Percentiles rank a stretch among this genome's conserved stretches.
phyloP scores from a whole-genome alignment of 2,113 vertebrate genomes.

The Tachysurus vachellii region DNA sequence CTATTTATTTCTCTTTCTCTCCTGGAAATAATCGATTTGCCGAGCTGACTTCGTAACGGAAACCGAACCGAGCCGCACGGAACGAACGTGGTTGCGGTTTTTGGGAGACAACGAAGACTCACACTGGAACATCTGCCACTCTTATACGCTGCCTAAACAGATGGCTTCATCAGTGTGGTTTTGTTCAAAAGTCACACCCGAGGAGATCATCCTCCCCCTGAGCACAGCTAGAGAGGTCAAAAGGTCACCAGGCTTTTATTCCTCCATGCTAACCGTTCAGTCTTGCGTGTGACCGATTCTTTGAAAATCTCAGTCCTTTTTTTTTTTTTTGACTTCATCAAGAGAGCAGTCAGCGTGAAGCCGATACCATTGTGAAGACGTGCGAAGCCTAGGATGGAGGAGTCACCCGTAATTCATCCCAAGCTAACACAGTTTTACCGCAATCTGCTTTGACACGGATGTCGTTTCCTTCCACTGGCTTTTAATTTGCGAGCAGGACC shows the following conservation, averaged over 20 bases:
- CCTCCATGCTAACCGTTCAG: not conserved
- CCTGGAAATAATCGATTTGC: not conserved
- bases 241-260: not conserved
- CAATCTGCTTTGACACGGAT: not conserved
- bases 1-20: not conserved
- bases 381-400: not conserved
- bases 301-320: not conserved
- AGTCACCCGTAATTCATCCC: not conserved
- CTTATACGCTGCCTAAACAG: not conserved
- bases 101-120: not conserved
- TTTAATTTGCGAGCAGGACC: not conserved
- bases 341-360: not conserved
- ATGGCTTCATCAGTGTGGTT: conserved; percentile 23
- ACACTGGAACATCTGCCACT: not conserved
- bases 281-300: not conserved
- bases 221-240: not conserved
- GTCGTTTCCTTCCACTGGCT: not conserved
- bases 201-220: not conserved
- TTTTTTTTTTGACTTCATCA: not conserved
- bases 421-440: not conserved
- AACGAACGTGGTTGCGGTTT: not conserved
- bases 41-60: not conserved
- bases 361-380: not conserved
- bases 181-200: not conserved
- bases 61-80: not conserved